A percentile compares a stretch with the other conserved stretches of the same genome.
These are phyloP conservation scores for Burhinus bistriatus DNA, from an alignment of 2,113 vertebrate species.

Conservation along the genomic window DNA sequence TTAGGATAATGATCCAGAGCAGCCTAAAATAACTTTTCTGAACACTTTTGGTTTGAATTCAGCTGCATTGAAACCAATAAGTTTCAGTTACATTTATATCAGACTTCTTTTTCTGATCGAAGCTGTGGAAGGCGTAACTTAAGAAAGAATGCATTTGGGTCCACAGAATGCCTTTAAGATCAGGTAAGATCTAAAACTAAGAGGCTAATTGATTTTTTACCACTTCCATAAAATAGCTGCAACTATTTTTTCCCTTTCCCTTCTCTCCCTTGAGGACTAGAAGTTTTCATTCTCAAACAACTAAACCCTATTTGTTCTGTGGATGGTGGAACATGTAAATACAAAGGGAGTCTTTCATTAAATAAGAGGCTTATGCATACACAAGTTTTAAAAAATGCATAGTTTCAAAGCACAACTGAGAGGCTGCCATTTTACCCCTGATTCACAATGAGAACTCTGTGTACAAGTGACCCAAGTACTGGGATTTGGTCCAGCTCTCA, in stretches of 20 bases:
- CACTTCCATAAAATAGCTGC: slow-evolving; percentile 59
- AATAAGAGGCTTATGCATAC: slow-evolving; percentile 83
- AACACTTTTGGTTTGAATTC: not conserved
- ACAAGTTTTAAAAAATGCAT: slow-evolving; percentile 78
- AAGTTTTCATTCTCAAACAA: slow-evolving; percentile 76
- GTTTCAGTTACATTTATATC: not conserved
- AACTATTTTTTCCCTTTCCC: not conserved
- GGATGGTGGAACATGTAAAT: slow-evolving; percentile 78
- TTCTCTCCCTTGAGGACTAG: slow-evolving; percentile 59
- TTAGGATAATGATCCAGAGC: not conserved
- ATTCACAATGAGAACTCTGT: slow-evolving; percentile 82
- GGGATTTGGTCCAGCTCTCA: slow-evolving; percentile 77
- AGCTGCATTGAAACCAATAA: not conserved
- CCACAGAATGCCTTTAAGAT: not conserved
- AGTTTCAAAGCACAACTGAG: slow-evolving; percentile 75
- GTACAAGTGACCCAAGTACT: slow-evolving; percentile 75
- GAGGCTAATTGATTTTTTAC: slow-evolving; percentile 34
- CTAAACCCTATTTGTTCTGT: slow-evolving; percentile 79
- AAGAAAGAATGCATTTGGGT: not conserved
- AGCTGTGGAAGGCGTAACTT: not conserved
- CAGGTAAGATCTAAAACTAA: slow-evolving; percentile 27
- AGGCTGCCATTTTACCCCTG: slow-evolving; percentile 73
- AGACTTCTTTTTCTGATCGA: not conserved
- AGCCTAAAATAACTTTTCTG: slow-evolving; percentile 9
- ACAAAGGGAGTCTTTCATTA: slow-evolving; percentile 83